Conservation (phyloP, 2,888 invertebrate genomes). For the Luperina testacea region DNA sequence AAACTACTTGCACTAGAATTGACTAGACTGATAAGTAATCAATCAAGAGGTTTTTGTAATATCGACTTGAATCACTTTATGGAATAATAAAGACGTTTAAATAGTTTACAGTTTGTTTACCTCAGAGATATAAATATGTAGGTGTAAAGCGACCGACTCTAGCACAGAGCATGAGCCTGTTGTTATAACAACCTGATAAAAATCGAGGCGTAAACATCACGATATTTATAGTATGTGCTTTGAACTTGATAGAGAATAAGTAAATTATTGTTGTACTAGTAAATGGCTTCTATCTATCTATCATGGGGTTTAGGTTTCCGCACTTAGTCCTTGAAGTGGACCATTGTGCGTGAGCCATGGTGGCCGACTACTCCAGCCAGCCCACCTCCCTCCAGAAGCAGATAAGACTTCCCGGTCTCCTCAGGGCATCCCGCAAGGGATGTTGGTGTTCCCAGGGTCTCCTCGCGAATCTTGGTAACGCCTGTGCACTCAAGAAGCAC, state of each 20-base stretch:
- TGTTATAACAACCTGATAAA: constrained; percentile 47
- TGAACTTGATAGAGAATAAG: not conserved
- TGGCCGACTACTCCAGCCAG: no score
- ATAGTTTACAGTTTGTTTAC: not conserved
- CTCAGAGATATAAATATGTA: constrained; percentile 32
- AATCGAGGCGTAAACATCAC: constrained; percentile 67
- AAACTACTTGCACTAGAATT: constrained; percentile 3
- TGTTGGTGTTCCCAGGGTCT: no score
- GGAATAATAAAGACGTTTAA: not conserved
- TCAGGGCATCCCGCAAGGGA: no score
- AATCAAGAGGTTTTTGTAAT: constrained; percentile 4
- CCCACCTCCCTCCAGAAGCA: no score
- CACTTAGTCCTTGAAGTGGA: no score
- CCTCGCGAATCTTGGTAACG: no score
- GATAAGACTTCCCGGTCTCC: no score
- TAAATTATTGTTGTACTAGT: not conserved
- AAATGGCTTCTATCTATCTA: no score
- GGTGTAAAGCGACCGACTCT: constrained; percentile 67
- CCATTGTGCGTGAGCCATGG: no score
- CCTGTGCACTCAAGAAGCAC: no score
- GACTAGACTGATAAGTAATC: not conserved
- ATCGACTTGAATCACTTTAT: not conserved
- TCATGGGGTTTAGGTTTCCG: no score
- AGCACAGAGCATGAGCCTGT: constrained; percentile 60
- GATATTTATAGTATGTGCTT: constrained; percentile 76